Evolutionary conservation across 2,888 invertebrate genomes (phyloP), one percentile per base, ranked within the genome.

Genomic region (Amiota minor): DNA sequence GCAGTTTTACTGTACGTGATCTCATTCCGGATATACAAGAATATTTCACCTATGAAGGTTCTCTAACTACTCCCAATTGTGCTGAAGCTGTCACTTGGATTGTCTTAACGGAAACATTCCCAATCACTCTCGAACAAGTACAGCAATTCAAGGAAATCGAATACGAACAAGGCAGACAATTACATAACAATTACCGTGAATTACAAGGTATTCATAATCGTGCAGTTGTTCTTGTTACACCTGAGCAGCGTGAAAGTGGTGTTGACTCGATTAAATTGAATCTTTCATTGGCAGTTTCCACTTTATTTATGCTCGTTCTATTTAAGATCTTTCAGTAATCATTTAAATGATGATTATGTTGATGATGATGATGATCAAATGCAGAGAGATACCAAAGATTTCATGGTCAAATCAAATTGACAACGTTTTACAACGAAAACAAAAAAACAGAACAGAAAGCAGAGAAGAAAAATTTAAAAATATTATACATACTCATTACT

Each of bases 61-160:
- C 95, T 0, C 89, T 95, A 77, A 95, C 95, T 2, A 95, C 95
- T 0, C 95, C 95, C 11, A 90, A 84, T 4, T 95, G 95, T 85
- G 92, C 92, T 70, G 95, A 95, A 87, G 91, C 91, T 0, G 94
- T 95, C n/a, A 92, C 92, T 6, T 95, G 95, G 94, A 93, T 94
- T 45, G 91, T 95, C 2, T 90, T 93, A 72, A 90, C 90, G 0
- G 90, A 92, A 46, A 91, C 91, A 23, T 88, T 92, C 62, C 90
- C 91, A 1, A 90, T 93, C 62, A 92, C 92, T 0, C 80, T 89
- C 75, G 84, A 88, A 11, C 92, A 92, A 89, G 91, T 92, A 9
- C 88, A 90, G 46, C 79, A 86, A 72, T 91, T 91, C 80, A 88
- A 90, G 76, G 79, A 83, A 55, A 79, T 91, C 47, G 87, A 90